Evolutionary conservation across 2,113 vertebrate species (phyloP).

Genomic region (Malurus alboscapulatus): DNA sequence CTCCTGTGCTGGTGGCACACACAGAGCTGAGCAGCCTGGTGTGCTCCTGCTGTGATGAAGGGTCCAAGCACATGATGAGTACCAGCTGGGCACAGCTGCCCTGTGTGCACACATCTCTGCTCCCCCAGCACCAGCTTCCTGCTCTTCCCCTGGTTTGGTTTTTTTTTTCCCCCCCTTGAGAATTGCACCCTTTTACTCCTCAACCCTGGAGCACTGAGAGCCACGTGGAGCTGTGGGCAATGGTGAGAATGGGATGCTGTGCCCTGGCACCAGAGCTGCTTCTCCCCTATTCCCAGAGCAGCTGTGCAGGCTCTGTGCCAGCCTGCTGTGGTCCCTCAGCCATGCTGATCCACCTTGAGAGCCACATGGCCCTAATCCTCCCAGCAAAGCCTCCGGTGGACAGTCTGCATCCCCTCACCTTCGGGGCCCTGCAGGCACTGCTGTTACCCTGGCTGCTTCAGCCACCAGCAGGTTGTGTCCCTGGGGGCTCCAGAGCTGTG

Average conservation of each 20-base stretch:
- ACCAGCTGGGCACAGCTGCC: neutral
- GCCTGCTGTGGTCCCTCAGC: neutral
- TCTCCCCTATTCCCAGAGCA: neutral
- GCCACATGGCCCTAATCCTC: neutral
- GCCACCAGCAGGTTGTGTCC: neutral
- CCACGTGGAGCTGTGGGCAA: fast-evolving
- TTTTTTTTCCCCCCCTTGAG: neutral
- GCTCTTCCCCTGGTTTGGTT: neutral
- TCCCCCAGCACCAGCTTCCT: neutral
- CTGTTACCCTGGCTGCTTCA: neutral
- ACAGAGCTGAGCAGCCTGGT: neutral
- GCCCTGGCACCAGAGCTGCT: neutral
- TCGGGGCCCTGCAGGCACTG: fast-evolving
- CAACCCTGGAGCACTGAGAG: fast-evolving
- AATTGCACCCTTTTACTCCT: neutral
- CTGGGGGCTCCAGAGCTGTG: neutral
- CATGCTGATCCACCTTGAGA: neutral
- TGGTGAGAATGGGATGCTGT: neutral
- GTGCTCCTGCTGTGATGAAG: neutral
- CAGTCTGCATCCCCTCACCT: fast-evolving
- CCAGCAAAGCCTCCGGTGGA: neutral
- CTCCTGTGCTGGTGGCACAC: neutral
- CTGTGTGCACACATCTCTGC: fast-evolving
- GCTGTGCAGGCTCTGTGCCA: neutral
- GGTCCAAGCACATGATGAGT: neutral